Evolutionary conservation across 2,797 vertebrate genomes (phyloP), one percentile per base, ranked within the genome.

Genomic region (Phoebastria nigripes): DNA sequence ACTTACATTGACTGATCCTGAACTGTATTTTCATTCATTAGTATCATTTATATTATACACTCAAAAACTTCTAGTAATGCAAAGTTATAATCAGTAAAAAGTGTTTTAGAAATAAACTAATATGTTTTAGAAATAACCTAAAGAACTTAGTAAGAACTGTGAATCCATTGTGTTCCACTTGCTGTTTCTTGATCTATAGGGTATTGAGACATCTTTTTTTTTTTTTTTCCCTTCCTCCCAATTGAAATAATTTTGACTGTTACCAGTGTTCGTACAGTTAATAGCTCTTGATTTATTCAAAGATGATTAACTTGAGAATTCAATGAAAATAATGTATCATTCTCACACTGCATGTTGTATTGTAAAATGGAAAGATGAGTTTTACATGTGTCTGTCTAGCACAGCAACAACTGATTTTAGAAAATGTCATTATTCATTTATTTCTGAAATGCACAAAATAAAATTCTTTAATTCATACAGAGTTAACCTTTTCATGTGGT

Each of bases 361-460:
- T 72, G 76, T 95, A 66, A 85, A 86, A 94, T 78, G 73, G 59
- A 76, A 91, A 79, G 55, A 78, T 19, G 29, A 87, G 80, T 96
- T 95, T 86, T 82, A 87, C 70, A n/a, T 62, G 37, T 80, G 90
- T 97, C 86, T 96, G 94, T 96, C 82, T 88, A 93, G 69, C 87
- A 85, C 74, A 81, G 69, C 56, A 95, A 87, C 62, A 82, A 82
- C 73, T 92, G 42, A 94, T 91, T 92, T 85, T 85, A 86, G 63
- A 35, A 66, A 93, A 81, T 73, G 73, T 94, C 90, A 94, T 91
- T 82, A 70, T 92, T 96, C 94, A 87, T 63, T 79, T 93, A 71
- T 91, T 87, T 96, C 94, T 96, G 91, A 97, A 95, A 95, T 95
- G 91, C 91, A 95, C 94, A 96, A 95, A 97, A 97, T 97, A 97